Percentiles rank a stretch among this genome's conserved stretches.
Evolutionary conservation across 2,797 vertebrate species (phyloP).

Genomic region (Sebastes reedi): DNA sequence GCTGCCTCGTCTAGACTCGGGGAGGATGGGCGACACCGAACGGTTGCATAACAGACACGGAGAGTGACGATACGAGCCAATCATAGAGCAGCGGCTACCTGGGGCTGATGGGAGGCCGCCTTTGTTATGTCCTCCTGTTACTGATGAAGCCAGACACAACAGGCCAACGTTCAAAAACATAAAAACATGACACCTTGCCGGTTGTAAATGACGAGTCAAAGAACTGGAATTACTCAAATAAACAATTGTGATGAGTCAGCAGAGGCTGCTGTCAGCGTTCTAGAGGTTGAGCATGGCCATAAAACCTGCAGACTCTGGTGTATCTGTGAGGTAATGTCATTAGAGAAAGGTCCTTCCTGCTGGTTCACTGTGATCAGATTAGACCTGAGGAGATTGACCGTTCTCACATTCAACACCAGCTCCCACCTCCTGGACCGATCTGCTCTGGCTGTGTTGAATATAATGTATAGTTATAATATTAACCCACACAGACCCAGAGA

Average conservation of each 20-base stretch:
- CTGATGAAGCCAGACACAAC: not conserved
- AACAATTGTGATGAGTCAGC: slow-evolving; percentile 26
- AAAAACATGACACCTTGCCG: not conserved
- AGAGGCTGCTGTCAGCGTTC: slow-evolving; percentile 4
- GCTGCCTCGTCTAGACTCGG: slow-evolving; percentile 27
- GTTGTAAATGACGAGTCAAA: not conserved
- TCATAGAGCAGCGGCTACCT: not conserved
- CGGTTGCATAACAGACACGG: slow-evolving; percentile 35
- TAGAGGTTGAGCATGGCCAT: no score
- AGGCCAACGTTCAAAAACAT: no score
- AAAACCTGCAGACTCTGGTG: slow-evolving; percentile 2
- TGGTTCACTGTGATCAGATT: slow-evolving; percentile 74
- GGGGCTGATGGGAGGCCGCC: slow-evolving; percentile 9
- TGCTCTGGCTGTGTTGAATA: not conserved
- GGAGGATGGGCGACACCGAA: slow-evolving; percentile 31
- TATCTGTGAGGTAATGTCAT: slow-evolving; percentile 65
- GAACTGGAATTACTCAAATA: not conserved
- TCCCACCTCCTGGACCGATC: not conserved
- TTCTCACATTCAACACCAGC: slow-evolving; percentile 30
- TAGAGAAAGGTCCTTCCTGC: slow-evolving; percentile 63
- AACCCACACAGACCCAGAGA: not conserved
- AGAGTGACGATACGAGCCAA: not conserved
- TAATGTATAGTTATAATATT: not conserved
- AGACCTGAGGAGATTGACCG: slow-evolving; percentile 58
- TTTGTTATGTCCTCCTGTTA: not conserved